A percentile compares a stretch with the other conserved stretches of the same genome.
Evolutionary conservation across 2,797 vertebrate species (phyloP).

Genomic region (Enteromius thamalakanensis): DNA sequence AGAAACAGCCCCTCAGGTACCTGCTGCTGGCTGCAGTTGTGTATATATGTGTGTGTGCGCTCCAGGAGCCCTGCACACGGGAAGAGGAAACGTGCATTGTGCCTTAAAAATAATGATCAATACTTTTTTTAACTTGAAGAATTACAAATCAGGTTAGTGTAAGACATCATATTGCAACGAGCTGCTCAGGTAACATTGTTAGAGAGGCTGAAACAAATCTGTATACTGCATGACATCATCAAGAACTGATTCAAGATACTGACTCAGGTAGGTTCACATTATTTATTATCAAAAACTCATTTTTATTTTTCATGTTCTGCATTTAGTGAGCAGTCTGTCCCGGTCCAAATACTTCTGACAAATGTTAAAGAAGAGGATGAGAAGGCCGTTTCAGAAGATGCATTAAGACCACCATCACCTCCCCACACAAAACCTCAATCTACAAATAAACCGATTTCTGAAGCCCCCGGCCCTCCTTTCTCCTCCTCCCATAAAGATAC

Average conservation of each 20-base stretch:
- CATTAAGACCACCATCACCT: constrained; percentile 62
- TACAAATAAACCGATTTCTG: constrained; percentile 68
- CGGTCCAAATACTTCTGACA: constrained; percentile 92
- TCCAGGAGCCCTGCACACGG: constrained; percentile 43
- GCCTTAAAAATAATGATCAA: neutral
- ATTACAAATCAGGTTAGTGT: neutral
- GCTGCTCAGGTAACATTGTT: constrained; percentile 6
- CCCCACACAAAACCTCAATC: constrained; percentile 78
- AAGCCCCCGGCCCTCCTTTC: constrained; percentile 58
- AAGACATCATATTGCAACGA: neutral
- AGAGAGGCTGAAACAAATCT: constrained; percentile 13
- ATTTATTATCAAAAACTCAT: constrained; percentile 2
- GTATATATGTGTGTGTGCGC: constrained; percentile 38
- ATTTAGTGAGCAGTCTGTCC: constrained; percentile 90
- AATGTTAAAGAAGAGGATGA: constrained; percentile 73
- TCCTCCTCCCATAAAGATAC: constrained; percentile 46
- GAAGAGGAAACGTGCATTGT: constrained; percentile 25
- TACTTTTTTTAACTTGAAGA: neutral
- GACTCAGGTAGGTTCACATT: neutral
- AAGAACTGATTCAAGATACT: constrained; percentile 8
- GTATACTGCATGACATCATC: constrained; percentile 8
- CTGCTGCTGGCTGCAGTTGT: constrained; percentile 58
- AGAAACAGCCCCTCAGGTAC: constrained; percentile 84
- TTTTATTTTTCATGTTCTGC: constrained; percentile 44
- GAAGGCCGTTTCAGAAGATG: constrained; percentile 74